phyloP scores from a whole-genome alignment of 2,797 vertebrate species.

The Ambastaia sidthimunki region DNA sequence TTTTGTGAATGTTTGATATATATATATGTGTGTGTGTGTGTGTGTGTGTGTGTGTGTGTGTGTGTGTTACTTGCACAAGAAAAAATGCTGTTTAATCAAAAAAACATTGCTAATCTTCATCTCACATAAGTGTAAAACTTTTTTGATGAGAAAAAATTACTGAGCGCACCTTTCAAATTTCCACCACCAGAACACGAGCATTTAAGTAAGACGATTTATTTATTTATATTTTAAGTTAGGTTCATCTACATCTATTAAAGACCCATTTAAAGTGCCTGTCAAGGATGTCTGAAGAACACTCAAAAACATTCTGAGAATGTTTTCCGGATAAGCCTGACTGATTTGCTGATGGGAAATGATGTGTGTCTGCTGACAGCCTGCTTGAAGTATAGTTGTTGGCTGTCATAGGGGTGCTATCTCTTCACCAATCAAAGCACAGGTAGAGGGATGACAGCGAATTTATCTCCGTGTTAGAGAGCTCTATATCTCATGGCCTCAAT shows the following conservation, averaged over 20 bases:
- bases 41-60: background rate
- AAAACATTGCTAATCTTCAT: background rate
- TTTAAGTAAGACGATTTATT: background rate
- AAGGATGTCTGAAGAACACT: background rate
- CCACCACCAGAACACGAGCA: background rate
- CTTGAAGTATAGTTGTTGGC: slow-evolving; percentile 46
- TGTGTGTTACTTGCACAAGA: background rate
- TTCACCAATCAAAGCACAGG: slow-evolving; percentile 49
- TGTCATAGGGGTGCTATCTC: slow-evolving; percentile 47
- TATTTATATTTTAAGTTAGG: background rate
- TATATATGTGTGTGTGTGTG: background rate
- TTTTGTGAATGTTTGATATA: background rate
- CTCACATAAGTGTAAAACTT: background rate
- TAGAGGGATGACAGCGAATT: slow-evolving; percentile 43
- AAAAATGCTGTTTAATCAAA: background rate
- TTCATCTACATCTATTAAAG: slow-evolving; percentile 33
- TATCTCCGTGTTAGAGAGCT: slow-evolving; percentile 48
- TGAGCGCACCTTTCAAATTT: background rate
- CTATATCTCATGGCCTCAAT: slow-evolving; percentile 52
- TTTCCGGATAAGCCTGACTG: slow-evolving; percentile 25
- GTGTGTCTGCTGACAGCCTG: slow-evolving; percentile 42
- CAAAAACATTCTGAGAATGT: slow-evolving; percentile 26
- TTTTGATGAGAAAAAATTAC: background rate
- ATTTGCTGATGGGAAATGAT: slow-evolving; percentile 46
- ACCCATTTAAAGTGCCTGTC: slow-evolving; percentile 19